Conservation (phyloP, 1,140 invertebrate species). For the Trichogramma pretiosum region DNA sequence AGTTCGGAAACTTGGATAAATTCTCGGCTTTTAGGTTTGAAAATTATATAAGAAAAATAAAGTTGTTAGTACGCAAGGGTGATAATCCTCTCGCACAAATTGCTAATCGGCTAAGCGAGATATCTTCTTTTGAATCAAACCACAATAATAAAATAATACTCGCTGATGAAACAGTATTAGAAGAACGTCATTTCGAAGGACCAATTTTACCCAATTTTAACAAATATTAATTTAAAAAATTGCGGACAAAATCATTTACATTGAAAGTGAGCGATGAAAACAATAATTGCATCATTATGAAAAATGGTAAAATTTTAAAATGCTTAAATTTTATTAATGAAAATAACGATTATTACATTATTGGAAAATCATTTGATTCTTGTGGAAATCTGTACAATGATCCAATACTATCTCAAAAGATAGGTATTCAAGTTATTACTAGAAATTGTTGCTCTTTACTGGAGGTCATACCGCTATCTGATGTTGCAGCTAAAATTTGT, state of each 20-base stretch:
- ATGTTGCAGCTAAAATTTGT: too few relatives aligned
- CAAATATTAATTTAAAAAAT: not conserved
- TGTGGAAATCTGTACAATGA: too few relatives aligned
- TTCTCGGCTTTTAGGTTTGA: slow-evolving; percentile 17
- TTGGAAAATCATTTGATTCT: not conserved
- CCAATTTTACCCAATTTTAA: not conserved
- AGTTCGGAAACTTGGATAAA: slow-evolving; percentile 12
- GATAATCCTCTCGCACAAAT: slow-evolving; percentile 16
- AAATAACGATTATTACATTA: not conserved
- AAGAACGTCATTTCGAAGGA: not conserved
- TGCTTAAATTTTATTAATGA: not conserved
- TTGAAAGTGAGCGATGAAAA: not conserved
- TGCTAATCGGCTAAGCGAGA: not conserved
- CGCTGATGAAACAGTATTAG: not conserved
- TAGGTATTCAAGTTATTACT: too few relatives aligned
- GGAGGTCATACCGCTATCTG: too few relatives aligned
- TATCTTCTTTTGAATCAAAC: not conserved
- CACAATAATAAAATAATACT: not conserved
- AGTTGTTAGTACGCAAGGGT: slow-evolving; percentile 9
- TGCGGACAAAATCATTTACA: not conserved
- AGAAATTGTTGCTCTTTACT: too few relatives aligned
- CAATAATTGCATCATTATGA: not conserved
- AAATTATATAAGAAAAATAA: slow-evolving; percentile 12
- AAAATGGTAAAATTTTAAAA: too few relatives aligned
- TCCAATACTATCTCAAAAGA: too few relatives aligned